Percentiles rank a stretch among this genome's conserved stretches.
phyloP scores from a whole-genome alignment of 2,797 vertebrate species.

The Paratrypauchen microcephalus region DNA sequence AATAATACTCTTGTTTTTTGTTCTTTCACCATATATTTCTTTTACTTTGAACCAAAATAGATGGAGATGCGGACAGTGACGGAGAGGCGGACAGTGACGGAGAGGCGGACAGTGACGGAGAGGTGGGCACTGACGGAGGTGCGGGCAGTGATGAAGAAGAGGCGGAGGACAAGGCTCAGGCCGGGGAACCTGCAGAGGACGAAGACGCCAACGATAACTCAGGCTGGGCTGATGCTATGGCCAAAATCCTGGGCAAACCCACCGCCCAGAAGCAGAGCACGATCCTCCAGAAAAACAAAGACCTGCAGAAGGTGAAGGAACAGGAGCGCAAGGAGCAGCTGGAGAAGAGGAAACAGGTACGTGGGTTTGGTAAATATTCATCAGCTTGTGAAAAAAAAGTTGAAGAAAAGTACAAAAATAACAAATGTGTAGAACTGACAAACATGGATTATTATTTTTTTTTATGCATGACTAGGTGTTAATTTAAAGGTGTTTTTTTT shows the following conservation, averaged over 20 bases:
- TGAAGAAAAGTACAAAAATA: no score
- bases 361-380: no score
- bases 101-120: neutral
- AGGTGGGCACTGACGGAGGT: neutral
- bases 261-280: slow-evolving; percentile 71
- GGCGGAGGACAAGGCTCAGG: slow-evolving; percentile 17
- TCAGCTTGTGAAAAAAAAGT: no score
- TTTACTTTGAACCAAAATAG: neutral
- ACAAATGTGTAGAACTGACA: no score
- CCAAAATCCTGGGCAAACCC: slow-evolving; percentile 87
- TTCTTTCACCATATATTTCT: neutral
- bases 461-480: no score
- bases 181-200: slow-evolving; percentile 39
- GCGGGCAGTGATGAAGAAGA: slow-evolving; percentile 16
- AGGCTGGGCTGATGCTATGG: slow-evolving; percentile 96
- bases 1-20: no score
- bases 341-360: slow-evolving; percentile 84
- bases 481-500: no score
- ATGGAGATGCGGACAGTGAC: neutral
- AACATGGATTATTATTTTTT: no score
- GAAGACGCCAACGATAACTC: slow-evolving; percentile 52
- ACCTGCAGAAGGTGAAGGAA: slow-evolving; percentile 81
- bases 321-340: slow-evolving; percentile 75
- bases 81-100: no score
- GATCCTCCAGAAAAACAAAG: slow-evolving; percentile 88